These are phyloP conservation scores for Conistra vaccinii DNA, from an alignment of 2,888 invertebrate species.

Conservation along the genomic window DNA sequence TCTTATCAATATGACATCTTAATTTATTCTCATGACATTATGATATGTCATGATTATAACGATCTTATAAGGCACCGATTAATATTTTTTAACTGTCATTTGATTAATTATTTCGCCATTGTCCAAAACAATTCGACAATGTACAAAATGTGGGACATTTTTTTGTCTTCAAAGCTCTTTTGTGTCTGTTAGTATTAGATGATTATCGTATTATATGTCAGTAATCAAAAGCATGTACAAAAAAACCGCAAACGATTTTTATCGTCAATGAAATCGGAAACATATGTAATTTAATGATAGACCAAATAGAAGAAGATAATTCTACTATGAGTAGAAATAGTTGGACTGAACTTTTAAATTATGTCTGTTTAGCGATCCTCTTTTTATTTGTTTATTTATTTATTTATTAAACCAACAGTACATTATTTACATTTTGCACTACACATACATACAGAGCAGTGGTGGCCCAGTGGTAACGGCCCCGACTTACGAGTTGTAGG, in stretches of 20 bases:
- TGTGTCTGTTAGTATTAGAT: neutral
- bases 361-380: neutral
- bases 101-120: constrained; percentile 15
- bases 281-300: neutral
- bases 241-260: neutral
- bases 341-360: neutral
- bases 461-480: too few relatives aligned
- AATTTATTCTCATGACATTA: constrained; percentile 6
- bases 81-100: constrained; percentile 12
- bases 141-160: constrained; percentile 1
- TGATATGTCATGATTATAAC: neutral
- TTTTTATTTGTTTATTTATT: too few relatives aligned
- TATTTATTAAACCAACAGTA: too few relatives aligned
- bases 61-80: constrained; percentile 2
- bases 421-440: too few relatives aligned
- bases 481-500: too few relatives aligned
- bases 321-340: neutral
- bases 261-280: neutral
- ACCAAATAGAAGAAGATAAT: neutral
- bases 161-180: constrained; percentile 7
- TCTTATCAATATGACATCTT: constrained; percentile 13
- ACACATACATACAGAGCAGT: too few relatives aligned
- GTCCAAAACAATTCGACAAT: constrained; percentile 5
- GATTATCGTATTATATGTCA: neutral
- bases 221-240: neutral